Evolutionary conservation across 2,797 vertebrate genomes (phyloP).

Genomic region (Phoeniculus purpureus): DNA sequence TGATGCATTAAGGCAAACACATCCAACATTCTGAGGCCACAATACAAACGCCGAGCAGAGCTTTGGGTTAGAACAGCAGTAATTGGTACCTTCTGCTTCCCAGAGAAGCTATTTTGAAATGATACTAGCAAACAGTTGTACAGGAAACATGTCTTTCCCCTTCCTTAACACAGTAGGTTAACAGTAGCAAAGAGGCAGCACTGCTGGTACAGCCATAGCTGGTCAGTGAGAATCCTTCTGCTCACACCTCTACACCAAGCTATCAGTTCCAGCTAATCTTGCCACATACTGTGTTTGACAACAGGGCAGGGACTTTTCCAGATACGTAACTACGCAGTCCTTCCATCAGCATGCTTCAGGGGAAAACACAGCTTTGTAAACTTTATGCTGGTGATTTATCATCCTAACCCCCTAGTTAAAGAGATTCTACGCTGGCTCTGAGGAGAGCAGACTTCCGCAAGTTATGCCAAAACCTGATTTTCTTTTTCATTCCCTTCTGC

Average conservation of each 20-base stretch:
- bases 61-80: background rate
- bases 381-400: background rate
- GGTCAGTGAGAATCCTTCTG: background rate
- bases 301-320: background rate
- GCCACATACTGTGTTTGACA: background rate
- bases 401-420: background rate
- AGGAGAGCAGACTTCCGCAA: background rate
- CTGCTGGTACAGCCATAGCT: background rate
- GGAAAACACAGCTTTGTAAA: background rate
- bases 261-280: background rate
- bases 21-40: background rate
- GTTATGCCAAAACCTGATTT: background rate
- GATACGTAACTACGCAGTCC: background rate
- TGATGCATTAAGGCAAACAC: background rate
- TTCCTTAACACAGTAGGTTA: background rate
- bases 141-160: background rate
- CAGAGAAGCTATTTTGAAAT: background rate
- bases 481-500: background rate
- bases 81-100: background rate
- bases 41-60: background rate
- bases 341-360: background rate
- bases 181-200: background rate
- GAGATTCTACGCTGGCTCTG: background rate
- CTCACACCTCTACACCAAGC: background rate
- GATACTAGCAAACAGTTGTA: background rate